phyloP scores from a whole-genome alignment of 2,113 vertebrate species.

The Cryptoleucopteryx plumbea region DNA sequence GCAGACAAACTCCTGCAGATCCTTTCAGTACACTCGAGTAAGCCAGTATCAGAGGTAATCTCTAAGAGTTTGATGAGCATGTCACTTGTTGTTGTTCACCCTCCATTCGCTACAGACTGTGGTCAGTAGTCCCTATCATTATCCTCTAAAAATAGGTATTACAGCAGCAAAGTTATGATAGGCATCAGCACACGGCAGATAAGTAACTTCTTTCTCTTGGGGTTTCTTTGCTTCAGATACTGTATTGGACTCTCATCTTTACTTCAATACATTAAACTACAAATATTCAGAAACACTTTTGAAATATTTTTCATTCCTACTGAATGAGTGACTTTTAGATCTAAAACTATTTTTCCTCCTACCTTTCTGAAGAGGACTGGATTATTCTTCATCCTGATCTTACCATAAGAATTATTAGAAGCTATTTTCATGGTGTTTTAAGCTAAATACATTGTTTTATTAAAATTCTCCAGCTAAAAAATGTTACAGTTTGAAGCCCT shows the following conservation, averaged over 20 bases:
- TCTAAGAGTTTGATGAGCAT: not conserved
- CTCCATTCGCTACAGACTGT: not conserved
- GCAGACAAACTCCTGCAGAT: not conserved
- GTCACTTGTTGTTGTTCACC: not conserved
- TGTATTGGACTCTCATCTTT: not conserved
- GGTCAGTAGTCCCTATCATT: not conserved
- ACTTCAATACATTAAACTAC: not conserved
- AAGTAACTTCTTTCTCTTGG: not conserved
- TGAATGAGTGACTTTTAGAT: not conserved
- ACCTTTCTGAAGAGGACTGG: not conserved
- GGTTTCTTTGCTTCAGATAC: not conserved
- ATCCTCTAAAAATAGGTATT: not conserved
- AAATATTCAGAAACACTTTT: not conserved
- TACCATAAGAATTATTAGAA: not conserved
- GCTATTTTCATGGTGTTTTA: not conserved
- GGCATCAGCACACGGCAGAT: not conserved
- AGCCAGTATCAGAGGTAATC: not conserved
- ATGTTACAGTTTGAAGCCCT: not conserved
- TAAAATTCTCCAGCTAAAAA: not conserved
- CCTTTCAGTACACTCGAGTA: not conserved
- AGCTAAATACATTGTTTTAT: not conserved
- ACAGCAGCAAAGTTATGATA: not conserved
- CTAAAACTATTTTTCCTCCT: not conserved
- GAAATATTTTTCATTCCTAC: not conserved
- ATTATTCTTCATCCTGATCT: not conserved